Conservation (phyloP, 2,113 vertebrate species). For the Bos taurus region ARS-UCD2.0 NC_037343.1:11781501-11782000, state of each 20-base stretch:
- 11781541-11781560: neutral
- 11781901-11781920: neutral
- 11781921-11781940: too few relatives aligned
- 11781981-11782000: neutral
- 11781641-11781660: neutral
- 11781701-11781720: neutral
- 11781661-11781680: neutral
- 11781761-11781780: neutral
- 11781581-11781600: neutral
- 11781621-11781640: neutral
- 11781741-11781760: neutral
- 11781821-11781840: too few relatives aligned
- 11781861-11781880: too few relatives aligned
- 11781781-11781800: neutral
- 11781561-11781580: neutral
- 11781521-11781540: neutral
- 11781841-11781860: neutral
- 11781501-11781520: neutral
- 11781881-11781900: neutral
- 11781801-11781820: neutral
- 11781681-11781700: neutral
- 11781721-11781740: too few relatives aligned
- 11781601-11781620: neutral
- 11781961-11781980: fast-evolving
- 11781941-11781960: neutral